Conservation (phyloP, 2,113 vertebrate species). For the Bos javanicus region DNA sequence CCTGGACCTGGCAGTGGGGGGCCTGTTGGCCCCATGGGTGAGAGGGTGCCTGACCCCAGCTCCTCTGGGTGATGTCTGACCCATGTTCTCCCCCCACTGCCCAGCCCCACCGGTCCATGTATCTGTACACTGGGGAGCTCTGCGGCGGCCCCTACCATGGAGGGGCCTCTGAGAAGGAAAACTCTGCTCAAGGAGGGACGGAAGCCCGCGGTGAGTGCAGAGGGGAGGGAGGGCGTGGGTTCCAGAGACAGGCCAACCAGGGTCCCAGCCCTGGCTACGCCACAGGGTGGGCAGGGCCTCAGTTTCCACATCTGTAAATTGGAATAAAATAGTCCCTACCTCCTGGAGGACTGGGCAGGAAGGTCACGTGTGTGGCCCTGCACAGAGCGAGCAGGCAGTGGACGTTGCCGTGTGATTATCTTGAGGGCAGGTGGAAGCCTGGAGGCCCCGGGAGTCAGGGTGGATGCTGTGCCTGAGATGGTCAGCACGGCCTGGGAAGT, state of each 20-base stretch:
- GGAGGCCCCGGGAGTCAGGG: not conserved
- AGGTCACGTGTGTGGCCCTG: not conserved
- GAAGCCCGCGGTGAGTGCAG: slow-evolving; percentile 89
- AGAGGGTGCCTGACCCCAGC: not conserved
- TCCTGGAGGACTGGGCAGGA: not conserved
- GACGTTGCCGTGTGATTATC: not conserved
- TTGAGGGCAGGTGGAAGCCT: not conserved
- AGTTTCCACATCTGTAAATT: not conserved
- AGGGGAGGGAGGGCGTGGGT: not conserved
- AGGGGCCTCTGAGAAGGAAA: slow-evolving; percentile 93
- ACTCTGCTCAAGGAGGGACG: slow-evolving; percentile 94
- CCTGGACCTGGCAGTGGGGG: not conserved
- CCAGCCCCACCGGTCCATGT: slow-evolving; percentile 85
- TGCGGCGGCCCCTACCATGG: slow-evolving; percentile 86
- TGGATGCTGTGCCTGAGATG: not conserved
- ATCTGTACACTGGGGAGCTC: slow-evolving; percentile 84
- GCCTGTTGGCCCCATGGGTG: not conserved
- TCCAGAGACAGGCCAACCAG: not conserved
- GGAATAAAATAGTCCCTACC: not conserved
- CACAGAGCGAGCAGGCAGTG: accelerated
- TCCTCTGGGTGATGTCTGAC: not conserved
- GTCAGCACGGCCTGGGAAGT: not conserved
- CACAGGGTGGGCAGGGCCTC: not conserved
- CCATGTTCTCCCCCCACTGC: not conserved
- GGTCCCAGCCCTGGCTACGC: not conserved